Evolutionary conservation across 2,797 vertebrate species (phyloP), one percentile per base, ranked within the genome.

Genomic region (Anguilla pacifica): DNA sequence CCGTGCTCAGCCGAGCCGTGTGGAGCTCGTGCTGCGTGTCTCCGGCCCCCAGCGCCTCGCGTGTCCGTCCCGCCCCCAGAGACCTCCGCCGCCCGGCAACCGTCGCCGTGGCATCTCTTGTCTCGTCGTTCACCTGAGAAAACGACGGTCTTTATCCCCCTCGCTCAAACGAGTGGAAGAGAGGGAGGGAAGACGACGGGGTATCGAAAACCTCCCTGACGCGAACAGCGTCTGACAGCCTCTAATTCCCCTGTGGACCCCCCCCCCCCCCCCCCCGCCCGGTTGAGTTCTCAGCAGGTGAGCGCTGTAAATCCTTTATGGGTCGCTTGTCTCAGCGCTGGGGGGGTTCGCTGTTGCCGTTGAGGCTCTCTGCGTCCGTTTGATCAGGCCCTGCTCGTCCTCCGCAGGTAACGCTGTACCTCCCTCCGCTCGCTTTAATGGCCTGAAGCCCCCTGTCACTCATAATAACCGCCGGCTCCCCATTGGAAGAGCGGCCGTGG

Each of bases 191-290:
- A 64, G 35, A n/a, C 57, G 55, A 39, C 13, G 43, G 31, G 57
- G 7, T 85, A 85, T 85, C 59, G 84, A 85, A 28, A 57, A 67
- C 22, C 31, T 43, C 22, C 59, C 59, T 61, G 59, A 85, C 25
- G 84, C 35, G 43, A 39, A 85, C 43, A 43, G 13, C 84, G 64
- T 85, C 59, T 85, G 84, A 64, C 83, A 84, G 83, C 55, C 83
- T 61, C 57, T 84, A 61, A 61, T 84, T 79, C 83, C 51, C 83
- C 53, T 17, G 13, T 28, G 55, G 83, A 25, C 28, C 17, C 74
- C 74, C 13, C 39, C 51, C 51, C 51, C 49, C 49, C 3, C 3
- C 3, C 49, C 49, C 49, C 49, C 49, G 25, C 15, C 19, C 57
- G 13, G 84, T 85, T 84, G 28, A 61, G 61, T 61, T 84, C 53